Evolutionary conservation across 53 echinoderm and acorn worm species (phyloP).

Genomic region (Echinarachnius parma): DNA sequence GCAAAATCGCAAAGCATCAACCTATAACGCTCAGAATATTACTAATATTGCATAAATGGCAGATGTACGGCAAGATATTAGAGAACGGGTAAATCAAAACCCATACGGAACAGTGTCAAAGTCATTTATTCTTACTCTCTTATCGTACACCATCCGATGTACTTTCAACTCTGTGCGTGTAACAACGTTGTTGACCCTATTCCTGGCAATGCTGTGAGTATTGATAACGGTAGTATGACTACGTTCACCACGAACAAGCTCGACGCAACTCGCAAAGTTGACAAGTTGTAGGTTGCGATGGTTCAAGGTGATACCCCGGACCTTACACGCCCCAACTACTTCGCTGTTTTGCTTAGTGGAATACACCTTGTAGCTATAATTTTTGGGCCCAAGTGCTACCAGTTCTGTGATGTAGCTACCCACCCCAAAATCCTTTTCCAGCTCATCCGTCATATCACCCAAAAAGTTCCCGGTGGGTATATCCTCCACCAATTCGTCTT

Average conservation of each 20-base stretch:
- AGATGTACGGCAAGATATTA: background rate
- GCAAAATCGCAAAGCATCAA: background rate
- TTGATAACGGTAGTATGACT: background rate
- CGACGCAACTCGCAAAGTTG: constrained; percentile 30
- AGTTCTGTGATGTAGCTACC: constrained; percentile 41
- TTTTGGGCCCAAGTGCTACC: constrained; percentile 31
- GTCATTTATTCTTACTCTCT: constrained; percentile 8
- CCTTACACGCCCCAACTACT: constrained; percentile 1
- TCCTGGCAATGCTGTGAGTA: constrained; percentile 6
- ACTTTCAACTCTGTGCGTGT: background rate
- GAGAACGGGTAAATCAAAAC: background rate
- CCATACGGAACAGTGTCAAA: constrained; percentile 13
- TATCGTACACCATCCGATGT: constrained; percentile 42
- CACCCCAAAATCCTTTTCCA: constrained; percentile 37
- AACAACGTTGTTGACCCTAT: background rate
- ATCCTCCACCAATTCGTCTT: background rate
- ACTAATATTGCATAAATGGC: background rate
- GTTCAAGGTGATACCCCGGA: constrained; percentile 42
- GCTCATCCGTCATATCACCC: constrained; percentile 54
- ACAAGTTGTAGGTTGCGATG: background rate
- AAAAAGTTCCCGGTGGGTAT: constrained; percentile 31
- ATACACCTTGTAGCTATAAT: constrained; percentile 47
- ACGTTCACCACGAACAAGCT: constrained; percentile 23
- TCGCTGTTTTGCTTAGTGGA: background rate
- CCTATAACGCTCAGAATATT: background rate